Percentiles rank a stretch among this genome's conserved stretches.
phyloP scores from a whole-genome alignment of 1,140 invertebrate species.

The Diorhabda carinulata region DNA sequence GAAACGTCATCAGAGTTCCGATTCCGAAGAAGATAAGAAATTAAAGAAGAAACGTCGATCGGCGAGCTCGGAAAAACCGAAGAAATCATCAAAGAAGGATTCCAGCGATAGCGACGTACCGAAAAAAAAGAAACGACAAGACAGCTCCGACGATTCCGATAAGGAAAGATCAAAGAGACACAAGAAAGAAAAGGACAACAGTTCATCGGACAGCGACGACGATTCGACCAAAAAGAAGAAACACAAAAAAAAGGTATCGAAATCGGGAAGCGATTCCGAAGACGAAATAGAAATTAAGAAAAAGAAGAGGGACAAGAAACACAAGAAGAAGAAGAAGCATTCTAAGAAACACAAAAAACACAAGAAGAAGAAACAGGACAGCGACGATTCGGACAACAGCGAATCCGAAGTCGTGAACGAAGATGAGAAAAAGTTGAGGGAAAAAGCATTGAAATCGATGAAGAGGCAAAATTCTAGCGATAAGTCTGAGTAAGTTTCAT shows the following conservation, averaged over 20 bases:
- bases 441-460: constrained; percentile 76
- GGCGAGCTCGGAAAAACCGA: constrained; percentile 48
- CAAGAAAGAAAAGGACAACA: constrained; percentile 63
- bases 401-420: constrained; percentile 64
- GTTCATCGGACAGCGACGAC: constrained; percentile 62
- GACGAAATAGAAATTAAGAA: constrained; percentile 67
- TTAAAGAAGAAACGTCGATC: constrained; percentile 48
- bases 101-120: constrained; percentile 52
- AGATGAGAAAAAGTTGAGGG: constrained; percentile 83
- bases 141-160: constrained; percentile 47
- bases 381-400: constrained; percentile 58
- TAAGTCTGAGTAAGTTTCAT: constrained; percentile 41
- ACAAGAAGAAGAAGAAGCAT: constrained; percentile 68
- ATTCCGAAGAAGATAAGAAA: constrained; percentile 50
- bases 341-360: constrained; percentile 64
- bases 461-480: constrained; percentile 52
- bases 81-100: constrained; percentile 43
- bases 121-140: constrained; percentile 50
- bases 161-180: constrained; percentile 58
- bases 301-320: constrained; percentile 66
- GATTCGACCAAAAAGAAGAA: constrained; percentile 42
- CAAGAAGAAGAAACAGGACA: constrained; percentile 63
- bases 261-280: constrained; percentile 52
- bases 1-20: constrained; percentile 45
- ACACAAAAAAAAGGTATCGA: constrained; percentile 39